Conservation (phyloP, 2,113 vertebrate species). For the Pterocles gutturalis region DNA sequence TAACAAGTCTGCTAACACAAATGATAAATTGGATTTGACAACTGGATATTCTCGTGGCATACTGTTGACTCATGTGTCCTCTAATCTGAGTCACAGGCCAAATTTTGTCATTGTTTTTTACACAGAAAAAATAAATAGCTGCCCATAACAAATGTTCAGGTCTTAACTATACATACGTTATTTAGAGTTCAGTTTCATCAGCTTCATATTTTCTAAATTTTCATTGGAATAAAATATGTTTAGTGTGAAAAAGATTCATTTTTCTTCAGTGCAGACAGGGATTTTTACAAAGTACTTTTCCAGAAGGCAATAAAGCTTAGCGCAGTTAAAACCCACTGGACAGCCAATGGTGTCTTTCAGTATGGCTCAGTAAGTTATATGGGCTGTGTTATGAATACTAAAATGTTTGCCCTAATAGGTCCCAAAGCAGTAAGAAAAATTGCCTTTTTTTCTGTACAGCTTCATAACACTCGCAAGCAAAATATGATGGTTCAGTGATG, state of each 20-base stretch:
- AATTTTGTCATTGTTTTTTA: background rate
- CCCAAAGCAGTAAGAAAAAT: slow-evolving; percentile 38
- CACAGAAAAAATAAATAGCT: background rate
- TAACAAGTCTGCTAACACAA: slow-evolving; percentile 9
- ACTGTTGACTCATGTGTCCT: background rate
- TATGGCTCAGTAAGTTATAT: slow-evolving; percentile 7
- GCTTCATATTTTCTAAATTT: slow-evolving; percentile 23
- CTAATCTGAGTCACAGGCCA: background rate
- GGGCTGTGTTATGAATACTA: background rate
- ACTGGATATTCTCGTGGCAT: slow-evolving; percentile 1
- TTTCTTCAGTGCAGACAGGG: slow-evolving; percentile 16
- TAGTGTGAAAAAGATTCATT: background rate
- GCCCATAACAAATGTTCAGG: background rate
- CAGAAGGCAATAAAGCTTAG: slow-evolving; percentile 38
- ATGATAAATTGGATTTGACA: slow-evolving; percentile 48
- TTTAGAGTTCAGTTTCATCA: background rate
- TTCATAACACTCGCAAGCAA: background rate
- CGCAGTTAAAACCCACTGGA: slow-evolving; percentile 2
- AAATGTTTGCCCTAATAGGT: background rate
- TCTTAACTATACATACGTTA: background rate
- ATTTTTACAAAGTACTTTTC: slow-evolving; percentile 24
- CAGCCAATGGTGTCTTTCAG: background rate
- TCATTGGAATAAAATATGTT: background rate
- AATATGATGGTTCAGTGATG: background rate
- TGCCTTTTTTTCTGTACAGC: background rate